Percentiles rank a stretch among this genome's conserved stretches.
Conservation (phyloP, 2,888 invertebrate species). For the Busseola fusca region DNA sequence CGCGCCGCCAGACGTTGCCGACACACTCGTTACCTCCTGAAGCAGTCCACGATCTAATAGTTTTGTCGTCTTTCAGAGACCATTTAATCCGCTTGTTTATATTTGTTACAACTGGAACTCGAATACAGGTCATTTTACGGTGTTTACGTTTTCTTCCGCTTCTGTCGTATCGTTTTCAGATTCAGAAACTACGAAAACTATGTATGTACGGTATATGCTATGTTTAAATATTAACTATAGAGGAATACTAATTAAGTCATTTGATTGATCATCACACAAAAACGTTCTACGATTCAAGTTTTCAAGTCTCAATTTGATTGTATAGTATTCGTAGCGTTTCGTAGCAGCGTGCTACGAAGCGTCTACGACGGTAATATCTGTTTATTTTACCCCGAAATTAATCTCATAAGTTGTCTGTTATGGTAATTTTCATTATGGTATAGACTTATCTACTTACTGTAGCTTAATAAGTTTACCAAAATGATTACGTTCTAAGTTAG, state of each 20-base stretch:
- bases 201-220: neutral
- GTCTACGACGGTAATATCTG: slow-evolving; percentile 34
- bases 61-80: slow-evolving; percentile 78
- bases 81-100: slow-evolving; percentile 80
- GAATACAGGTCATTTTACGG: slow-evolving; percentile 64
- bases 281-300: neutral
- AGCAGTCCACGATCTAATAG: slow-evolving; percentile 80
- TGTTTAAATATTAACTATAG: slow-evolving; percentile 1
- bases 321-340: slow-evolving; percentile 42
- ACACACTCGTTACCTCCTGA: slow-evolving; percentile 80
- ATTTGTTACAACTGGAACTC: slow-evolving; percentile 69
- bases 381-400: slow-evolving; percentile 25
- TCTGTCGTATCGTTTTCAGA: slow-evolving; percentile 21
- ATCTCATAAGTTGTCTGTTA: slow-evolving; percentile 33
- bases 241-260: neutral
- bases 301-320: slow-evolving; percentile 3
- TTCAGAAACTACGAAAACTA: neutral
- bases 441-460: slow-evolving; percentile 32
- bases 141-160: slow-evolving; percentile 55
- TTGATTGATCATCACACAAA: slow-evolving; percentile 2
- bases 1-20: slow-evolving; percentile 73
- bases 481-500: slow-evolving; percentile 10
- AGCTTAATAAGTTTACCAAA: slow-evolving; percentile 28
- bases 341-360: slow-evolving; percentile 37
- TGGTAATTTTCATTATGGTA: slow-evolving; percentile 29